A percentile compares a stretch with the other conserved stretches of the same genome.
These are phyloP conservation scores for Atherinosoma microstoma DNA, from an alignment of 2,797 vertebrate genomes.

Conservation along the genomic window DNA sequence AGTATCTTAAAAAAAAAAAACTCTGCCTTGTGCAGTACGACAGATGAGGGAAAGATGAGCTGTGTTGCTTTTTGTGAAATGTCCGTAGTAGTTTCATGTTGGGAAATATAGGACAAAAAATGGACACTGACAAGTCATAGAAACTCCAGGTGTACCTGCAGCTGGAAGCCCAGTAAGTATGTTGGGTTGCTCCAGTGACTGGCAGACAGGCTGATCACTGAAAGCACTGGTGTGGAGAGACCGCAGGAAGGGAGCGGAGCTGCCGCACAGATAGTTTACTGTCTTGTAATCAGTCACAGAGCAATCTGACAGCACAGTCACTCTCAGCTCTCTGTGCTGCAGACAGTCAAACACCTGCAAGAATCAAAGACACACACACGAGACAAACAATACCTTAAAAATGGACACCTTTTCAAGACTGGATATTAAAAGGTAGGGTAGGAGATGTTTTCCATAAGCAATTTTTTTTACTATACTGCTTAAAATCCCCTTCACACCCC, in stretches of 20 bases:
- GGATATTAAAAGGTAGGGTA: neutral
- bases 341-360: constrained; percentile 88
- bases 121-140: neutral
- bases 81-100: neutral
- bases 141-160: constrained; percentile 82
- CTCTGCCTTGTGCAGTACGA: neutral
- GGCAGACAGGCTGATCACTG: constrained; percentile 77
- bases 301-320: constrained; percentile 89
- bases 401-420: neutral
- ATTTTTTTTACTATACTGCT: too few species aligned
- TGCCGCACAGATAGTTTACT: constrained; percentile 82
- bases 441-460: too few species aligned
- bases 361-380: constrained; percentile 11
- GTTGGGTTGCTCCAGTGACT: constrained; percentile 93
- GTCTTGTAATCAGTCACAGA: constrained; percentile 91
- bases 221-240: constrained; percentile 86
- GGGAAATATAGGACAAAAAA: neutral
- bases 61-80: neutral
- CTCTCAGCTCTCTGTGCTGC: constrained; percentile 82
- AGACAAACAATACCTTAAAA: neutral
- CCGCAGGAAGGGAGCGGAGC: constrained; percentile 88
- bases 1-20: constrained; percentile 9
- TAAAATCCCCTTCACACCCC: too few species aligned
- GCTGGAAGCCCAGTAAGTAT: constrained; percentile 91
- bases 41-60: neutral